A percentile compares a stretch with the other conserved stretches of the same genome.
These are phyloP conservation scores for Psittacus erithacus DNA, from an alignment of 2,113 vertebrate species.

Conservation along the genomic window DNA sequence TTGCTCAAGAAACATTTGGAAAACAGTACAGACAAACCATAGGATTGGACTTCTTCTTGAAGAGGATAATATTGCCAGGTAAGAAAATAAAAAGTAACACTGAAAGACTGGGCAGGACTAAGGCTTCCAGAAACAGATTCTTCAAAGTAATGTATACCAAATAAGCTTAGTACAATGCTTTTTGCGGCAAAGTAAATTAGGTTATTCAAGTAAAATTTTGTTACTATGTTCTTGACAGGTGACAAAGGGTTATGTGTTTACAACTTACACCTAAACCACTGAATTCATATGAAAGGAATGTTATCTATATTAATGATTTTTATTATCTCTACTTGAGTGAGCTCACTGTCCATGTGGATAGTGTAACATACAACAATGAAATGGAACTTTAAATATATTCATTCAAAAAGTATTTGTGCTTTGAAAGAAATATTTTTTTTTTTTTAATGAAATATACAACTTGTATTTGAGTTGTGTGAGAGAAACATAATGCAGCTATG, in stretches of 20 bases:
- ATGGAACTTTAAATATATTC: background rate
- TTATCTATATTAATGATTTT: background rate
- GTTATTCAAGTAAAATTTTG: background rate
- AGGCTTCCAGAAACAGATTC: background rate
- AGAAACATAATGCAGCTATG: slow-evolving; percentile 78
- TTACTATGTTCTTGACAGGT: background rate
- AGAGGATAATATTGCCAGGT: slow-evolving; percentile 97
- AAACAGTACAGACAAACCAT: slow-evolving; percentile 99
- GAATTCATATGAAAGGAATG: background rate
- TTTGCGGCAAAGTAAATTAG: background rate
- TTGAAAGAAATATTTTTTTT: slow-evolving; percentile 39
- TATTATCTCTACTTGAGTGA: background rate
- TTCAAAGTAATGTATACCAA: background rate
- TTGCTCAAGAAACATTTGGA: slow-evolving; percentile 98
- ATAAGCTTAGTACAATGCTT: background rate
- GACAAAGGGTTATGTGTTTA: background rate
- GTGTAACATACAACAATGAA: background rate
- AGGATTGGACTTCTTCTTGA: slow-evolving; percentile 99
- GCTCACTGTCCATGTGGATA: background rate
- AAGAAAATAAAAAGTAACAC: slow-evolving; percentile 70
- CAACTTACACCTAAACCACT: background rate
- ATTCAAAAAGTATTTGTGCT: slow-evolving; percentile 34
- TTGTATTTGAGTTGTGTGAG: slow-evolving; percentile 63
- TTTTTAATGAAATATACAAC: slow-evolving; percentile 60
- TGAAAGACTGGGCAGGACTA: background rate